Percentiles rank a stretch among this genome's conserved stretches.
phyloP scores from a whole-genome alignment of 2,113 vertebrate species.

The Percina caprodes region DNA sequence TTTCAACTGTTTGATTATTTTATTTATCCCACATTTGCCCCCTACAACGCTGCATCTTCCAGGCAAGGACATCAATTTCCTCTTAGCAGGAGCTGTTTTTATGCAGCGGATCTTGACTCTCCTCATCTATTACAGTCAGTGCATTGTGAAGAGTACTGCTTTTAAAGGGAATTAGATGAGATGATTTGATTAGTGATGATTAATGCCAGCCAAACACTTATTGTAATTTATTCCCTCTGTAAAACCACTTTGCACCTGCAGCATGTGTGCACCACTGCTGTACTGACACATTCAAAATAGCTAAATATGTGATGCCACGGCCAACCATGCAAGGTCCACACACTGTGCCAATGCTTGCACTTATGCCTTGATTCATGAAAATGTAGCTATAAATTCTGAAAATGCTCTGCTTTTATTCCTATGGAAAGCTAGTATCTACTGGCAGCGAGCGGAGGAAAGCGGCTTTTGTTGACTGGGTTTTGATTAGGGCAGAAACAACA shows the following conservation, averaged over 20 bases:
- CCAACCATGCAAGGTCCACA: neutral
- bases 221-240: conserved; percentile 53
- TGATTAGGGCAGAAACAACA: conserved; percentile 49
- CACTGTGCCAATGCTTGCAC: conserved; percentile 19
- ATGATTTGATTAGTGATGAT: conserved; percentile 73
- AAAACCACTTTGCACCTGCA: conserved; percentile 53
- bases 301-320: neutral
- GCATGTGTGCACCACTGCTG: conserved; percentile 23
- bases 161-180: conserved; percentile 65
- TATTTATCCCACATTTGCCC: conserved; percentile 52
- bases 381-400: conserved; percentile 32
- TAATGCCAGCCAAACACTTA: conserved; percentile 60
- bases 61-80: conserved; percentile 65
- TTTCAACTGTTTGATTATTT: conserved; percentile 38
- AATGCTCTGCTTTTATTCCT: conserved; percentile 31
- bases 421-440: conserved; percentile 44
- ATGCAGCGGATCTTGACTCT: conserved; percentile 45
- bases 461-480: conserved; percentile 56
- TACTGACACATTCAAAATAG: conserved; percentile 10
- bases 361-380: conserved; percentile 37
- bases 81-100: conserved; percentile 39
- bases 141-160: conserved; percentile 44
- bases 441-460: conserved; percentile 27
- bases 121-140: conserved; percentile 63
- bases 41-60: conserved; percentile 16